Evolutionary conservation across 2,797 vertebrate species (phyloP).

Genomic region (Garrulus glandarius): DNA sequence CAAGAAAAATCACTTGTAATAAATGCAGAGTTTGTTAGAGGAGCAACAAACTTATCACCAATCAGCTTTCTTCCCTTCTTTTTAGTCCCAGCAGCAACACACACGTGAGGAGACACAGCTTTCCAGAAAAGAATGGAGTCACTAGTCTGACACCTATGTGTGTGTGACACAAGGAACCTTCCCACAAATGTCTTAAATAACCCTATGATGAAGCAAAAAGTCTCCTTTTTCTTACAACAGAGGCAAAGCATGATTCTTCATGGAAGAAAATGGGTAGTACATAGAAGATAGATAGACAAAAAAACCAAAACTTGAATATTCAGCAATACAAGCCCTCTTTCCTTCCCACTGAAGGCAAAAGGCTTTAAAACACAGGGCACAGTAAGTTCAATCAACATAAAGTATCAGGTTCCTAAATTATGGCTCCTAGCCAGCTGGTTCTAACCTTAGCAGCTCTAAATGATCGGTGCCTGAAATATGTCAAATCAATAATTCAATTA

Average conservation of each 20-base stretch:
- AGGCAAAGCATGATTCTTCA: not conserved
- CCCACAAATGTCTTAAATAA: not conserved
- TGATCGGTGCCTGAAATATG: not conserved
- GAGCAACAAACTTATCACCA: not conserved
- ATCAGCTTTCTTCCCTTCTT: fast-evolving
- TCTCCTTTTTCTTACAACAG: not conserved
- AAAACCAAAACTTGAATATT: not conserved
- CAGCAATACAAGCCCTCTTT: not conserved
- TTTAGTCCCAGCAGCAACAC: not conserved
- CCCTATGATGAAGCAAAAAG: not conserved
- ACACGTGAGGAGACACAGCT: not conserved
- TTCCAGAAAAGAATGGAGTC: not conserved
- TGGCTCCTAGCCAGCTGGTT: not conserved
- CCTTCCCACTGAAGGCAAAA: not conserved
- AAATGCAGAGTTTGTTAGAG: not conserved
- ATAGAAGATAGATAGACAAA: not conserved
- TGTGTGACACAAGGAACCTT: not conserved
- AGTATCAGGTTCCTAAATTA: not conserved
- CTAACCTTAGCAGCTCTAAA: not conserved
- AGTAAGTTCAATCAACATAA: not conserved
- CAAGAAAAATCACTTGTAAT: not conserved
- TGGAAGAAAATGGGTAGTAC: not conserved
- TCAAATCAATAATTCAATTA: constrained; percentile 16
- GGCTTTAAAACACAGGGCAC: not conserved
- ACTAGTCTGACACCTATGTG: not conserved